Evolutionary conservation across 1,140 invertebrate species (phyloP).

Genomic region (Heliothis virescens): DNA sequence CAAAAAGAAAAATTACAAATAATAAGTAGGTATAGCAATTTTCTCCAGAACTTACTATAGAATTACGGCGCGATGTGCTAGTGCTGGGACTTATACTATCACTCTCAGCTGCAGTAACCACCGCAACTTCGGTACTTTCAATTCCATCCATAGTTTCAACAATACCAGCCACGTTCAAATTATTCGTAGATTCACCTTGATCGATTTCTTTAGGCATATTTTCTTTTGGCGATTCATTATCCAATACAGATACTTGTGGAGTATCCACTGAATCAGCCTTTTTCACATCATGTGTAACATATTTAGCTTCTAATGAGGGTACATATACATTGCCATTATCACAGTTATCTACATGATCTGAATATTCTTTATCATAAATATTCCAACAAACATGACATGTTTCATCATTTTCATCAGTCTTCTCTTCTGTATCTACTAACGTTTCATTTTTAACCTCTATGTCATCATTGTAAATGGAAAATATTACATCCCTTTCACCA

Average conservation of each 20-base stretch:
- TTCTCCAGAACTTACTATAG: background rate
- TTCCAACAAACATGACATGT: constrained; percentile 26
- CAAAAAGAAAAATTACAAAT: background rate
- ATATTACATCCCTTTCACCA: constrained; percentile 58
- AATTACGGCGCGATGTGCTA: background rate
- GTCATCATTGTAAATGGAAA: constrained; percentile 66
- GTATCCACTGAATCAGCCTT: background rate
- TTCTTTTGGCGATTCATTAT: background rate
- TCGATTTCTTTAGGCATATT: background rate
- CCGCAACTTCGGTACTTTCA: background rate
- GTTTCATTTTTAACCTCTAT: constrained; percentile 15
- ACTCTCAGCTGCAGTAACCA: background rate
- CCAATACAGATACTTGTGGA: background rate
- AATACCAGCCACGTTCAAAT: background rate
- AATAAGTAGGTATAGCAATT: background rate
- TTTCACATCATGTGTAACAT: background rate
- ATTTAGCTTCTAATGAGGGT: background rate
- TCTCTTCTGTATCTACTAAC: constrained; percentile 32
- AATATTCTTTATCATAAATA: constrained; percentile 8
- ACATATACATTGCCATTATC: background rate
- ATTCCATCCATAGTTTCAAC: background rate
- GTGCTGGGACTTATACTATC: background rate
- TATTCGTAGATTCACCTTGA: background rate
- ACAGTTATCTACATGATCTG: constrained; percentile 1
- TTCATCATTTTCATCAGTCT: constrained; percentile 11